Percentiles rank a stretch among this genome's conserved stretches.
Evolutionary conservation across 2,113 vertebrate genomes (phyloP).

Genomic region (Rhipidura dahli): DNA sequence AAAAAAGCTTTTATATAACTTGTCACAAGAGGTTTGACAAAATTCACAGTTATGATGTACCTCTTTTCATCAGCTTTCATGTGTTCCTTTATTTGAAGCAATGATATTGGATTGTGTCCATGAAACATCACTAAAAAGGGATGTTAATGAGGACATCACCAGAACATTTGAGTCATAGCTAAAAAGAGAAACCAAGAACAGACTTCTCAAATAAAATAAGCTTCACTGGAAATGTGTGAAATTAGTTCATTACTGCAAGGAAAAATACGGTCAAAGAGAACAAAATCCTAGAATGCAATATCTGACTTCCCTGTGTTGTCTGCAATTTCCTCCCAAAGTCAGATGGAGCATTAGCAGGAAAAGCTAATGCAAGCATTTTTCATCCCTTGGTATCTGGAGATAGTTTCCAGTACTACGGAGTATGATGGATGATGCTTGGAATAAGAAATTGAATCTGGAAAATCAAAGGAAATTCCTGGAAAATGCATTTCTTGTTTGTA

Average conservation of each 20-base stretch:
- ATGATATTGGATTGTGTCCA: constrained; percentile 4
- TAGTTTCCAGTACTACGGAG: not conserved
- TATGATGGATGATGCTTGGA: not conserved
- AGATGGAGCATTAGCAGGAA: not conserved
- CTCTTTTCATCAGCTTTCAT: constrained; percentile 30
- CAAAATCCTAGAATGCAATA: not conserved
- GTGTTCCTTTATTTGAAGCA: not conserved
- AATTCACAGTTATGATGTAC: not conserved
- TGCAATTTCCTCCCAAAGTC: not conserved
- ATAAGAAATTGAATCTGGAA: not conserved
- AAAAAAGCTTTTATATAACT: not conserved
- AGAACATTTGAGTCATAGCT: constrained; percentile 55
- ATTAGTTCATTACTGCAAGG: not conserved
- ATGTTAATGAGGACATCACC: constrained; percentile 34
- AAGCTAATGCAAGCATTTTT: not conserved
- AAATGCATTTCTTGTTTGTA: not conserved
- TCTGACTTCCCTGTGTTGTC: not conserved
- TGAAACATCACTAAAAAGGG: constrained; percentile 13
- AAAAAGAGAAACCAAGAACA: constrained; percentile 23
- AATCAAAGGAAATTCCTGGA: not conserved
- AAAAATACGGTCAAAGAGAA: not conserved
- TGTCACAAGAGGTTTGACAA: not conserved
- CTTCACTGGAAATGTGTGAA: constrained; percentile 11
- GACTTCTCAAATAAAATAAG: constrained; percentile 27
- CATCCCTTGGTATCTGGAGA: not conserved